These are phyloP conservation scores for Monopis laevigella DNA, from an alignment of 2,888 invertebrate species.

Conservation along the genomic window DNA sequence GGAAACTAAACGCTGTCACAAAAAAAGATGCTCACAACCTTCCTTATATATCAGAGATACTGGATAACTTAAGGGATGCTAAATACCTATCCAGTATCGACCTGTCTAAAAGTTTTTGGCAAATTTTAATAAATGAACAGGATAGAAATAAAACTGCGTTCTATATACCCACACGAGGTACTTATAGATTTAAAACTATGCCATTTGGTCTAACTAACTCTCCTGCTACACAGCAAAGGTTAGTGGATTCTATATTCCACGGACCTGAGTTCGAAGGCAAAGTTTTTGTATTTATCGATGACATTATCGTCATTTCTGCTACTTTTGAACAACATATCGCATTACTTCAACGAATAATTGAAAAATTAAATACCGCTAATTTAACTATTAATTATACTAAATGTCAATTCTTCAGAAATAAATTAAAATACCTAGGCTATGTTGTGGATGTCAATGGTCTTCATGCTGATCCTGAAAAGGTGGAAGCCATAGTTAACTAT, in stretches of 20 bases:
- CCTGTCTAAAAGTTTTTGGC: slow-evolving; percentile 18
- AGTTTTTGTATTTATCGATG: slow-evolving; percentile 21
- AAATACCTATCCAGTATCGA: slow-evolving; percentile 21
- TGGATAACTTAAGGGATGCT: slow-evolving; percentile 24
- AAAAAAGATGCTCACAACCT: slow-evolving; percentile 18
- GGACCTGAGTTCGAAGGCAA: slow-evolving; percentile 17
- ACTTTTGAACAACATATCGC: slow-evolving; percentile 21
- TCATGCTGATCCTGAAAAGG: slow-evolving; percentile 23
- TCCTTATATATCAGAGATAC: slow-evolving; percentile 23
- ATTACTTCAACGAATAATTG: no score
- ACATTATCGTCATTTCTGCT: slow-evolving; percentile 19
- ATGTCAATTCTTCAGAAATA: background rate
- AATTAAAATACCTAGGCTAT: slow-evolving; percentile 11
- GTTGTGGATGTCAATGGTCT: slow-evolving; percentile 24
- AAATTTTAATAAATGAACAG: slow-evolving; percentile 9
- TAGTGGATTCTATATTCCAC: slow-evolving; percentile 14
- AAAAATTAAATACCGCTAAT: no score
- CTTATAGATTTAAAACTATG: slow-evolving; percentile 17
- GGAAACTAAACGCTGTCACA: no score
- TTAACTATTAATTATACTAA: background rate
- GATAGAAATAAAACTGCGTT: slow-evolving; percentile 12
- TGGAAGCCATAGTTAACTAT: slow-evolving; percentile 20
- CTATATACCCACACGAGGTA: slow-evolving; percentile 19
- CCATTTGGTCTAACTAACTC: slow-evolving; percentile 19
- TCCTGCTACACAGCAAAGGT: slow-evolving; percentile 11